Evolutionary conservation across 2,888 invertebrate genomes (phyloP), one percentile per base, ranked within the genome.

Genomic region (Bellardia bayeri): DNA sequence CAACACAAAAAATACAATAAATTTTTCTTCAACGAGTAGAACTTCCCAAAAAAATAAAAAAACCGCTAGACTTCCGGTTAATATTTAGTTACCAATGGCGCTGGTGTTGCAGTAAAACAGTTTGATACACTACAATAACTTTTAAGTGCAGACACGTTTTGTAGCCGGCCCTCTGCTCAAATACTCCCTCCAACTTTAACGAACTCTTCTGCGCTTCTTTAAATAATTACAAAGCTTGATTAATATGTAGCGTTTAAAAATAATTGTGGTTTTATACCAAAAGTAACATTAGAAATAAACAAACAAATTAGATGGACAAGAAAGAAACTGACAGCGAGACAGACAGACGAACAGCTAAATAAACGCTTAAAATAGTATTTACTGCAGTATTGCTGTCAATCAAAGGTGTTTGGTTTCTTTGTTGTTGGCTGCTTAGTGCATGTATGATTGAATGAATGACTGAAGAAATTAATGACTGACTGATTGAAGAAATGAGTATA

Each of bases 41-140:
- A 63, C 11, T 30, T 61, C 45, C 45, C 40, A 64, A 16, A 37
- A 37, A 37, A 6, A 37, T 3, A 72, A 61, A 11, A 54, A 66
- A 76, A 64, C 78, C 82, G 72, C 42, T 78, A 74, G 58, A 79
- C 82, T 86, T 86, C 86, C 86, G 86, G 82, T 72, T 61, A 61
- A 82, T 40, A 33, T 9, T 42, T 72, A 23, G 23, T 69, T 40
- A 49, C 5, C 37, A 23, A 40, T 54, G 54, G 51, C 75, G 75
- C 63, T 76, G 76, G 37, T n/a, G 49, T 58, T 37, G 40, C 9
- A 2, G 16, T n/a, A 37, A 16, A 54, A 40, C 14, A 64, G 51
- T 72, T 76, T 76, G 40, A 16, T 64, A 54, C 16, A 14, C 76
- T 63, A 64, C 40, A 63, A 51, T 42, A 66, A 42, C 16, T 64